Evolutionary conservation across 2,888 invertebrate genomes (phyloP), one percentile per base, ranked within the genome.

Genomic region (Altica lythri): DNA sequence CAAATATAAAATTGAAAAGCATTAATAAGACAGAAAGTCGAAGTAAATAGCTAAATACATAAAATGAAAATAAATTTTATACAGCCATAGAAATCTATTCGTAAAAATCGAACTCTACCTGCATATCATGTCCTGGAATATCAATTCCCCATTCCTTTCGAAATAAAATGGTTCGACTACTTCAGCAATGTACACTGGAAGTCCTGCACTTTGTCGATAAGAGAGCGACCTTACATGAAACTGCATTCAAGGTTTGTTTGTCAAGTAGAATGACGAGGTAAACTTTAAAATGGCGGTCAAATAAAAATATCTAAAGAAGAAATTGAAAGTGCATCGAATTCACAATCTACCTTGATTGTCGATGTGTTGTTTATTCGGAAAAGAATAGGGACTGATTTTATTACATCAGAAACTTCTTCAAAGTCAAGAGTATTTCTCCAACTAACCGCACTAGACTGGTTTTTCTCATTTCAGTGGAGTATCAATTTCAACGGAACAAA

Each of bases 191-290:
- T 17, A 43, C 10, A 16, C 43, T n/a, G 42, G 29, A 30, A 29
- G 43, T 29, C 27, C 43, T 43, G 43, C 43, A 43, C 43, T 43
- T 29, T 29, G 29, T 27, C 43, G 43, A 43, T 43, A 43, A 43
- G 43, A 29, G 22, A 9, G 29, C 16, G 8, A 16, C 27, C 27
- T 43, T 43, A 43, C 43, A 29, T 10, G 29, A 25, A 29, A 43
- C 27, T 25, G 43, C 43, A 43, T 43, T 29, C 43, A 43, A 16
- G 29, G 43, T 43, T n/a, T 29, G 17, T 43, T 43, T 43, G 14
- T 43, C 14, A 43, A 10, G 29, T 29, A 14, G 14, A 16, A 27
- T n/a, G 27, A 8, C 27, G 27, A 27, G 5, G 27, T 27, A 27
- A 27, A 27, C 27, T 27, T n/a, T 9, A 8, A 3, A 27, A 27